Conservation (phyloP, 2,797 vertebrate genomes). For the Anomalospiza imberbis region DNA sequence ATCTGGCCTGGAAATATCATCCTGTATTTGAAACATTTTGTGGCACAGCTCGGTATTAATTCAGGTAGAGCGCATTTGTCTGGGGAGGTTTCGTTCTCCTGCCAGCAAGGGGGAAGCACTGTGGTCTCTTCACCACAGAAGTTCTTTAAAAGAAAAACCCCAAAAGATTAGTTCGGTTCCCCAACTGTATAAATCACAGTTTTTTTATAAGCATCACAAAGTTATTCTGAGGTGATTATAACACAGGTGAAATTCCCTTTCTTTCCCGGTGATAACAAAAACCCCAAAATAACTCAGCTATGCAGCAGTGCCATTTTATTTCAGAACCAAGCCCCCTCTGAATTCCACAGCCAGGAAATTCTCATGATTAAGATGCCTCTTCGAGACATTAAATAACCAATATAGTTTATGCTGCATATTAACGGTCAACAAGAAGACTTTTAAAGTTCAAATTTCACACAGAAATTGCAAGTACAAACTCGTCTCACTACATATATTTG, state of each 20-base stretch:
- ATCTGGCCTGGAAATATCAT: constrained; percentile 54
- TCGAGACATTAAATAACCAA: not conserved
- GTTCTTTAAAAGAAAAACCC: not conserved
- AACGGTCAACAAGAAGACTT: constrained; percentile 28
- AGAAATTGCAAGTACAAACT: constrained; percentile 3
- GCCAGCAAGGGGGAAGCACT: constrained; percentile 16
- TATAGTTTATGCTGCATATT: not conserved
- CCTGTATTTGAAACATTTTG: constrained; percentile 22
- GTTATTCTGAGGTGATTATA: not conserved
- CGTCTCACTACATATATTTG: constrained; percentile 32
- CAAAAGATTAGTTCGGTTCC: not conserved
- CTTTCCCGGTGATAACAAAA: not conserved
- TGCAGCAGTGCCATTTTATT: not conserved
- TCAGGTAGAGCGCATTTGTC: constrained; percentile 8
- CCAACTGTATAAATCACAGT: not conserved
- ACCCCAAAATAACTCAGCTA: not conserved
- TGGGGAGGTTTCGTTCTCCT: not conserved
- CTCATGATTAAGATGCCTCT: constrained; percentile 22
- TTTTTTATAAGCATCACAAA: constrained; percentile 18
- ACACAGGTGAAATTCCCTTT: not conserved
- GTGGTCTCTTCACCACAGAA: not conserved
- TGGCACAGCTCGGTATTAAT: not conserved
- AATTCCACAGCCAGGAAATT: constrained; percentile 12
- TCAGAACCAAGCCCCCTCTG: not conserved
- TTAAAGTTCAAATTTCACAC: constrained; percentile 17